Evolutionary conservation across 1,140 invertebrate genomes (phyloP).

Genomic region (Pygmarrhopalites habei): DNA sequence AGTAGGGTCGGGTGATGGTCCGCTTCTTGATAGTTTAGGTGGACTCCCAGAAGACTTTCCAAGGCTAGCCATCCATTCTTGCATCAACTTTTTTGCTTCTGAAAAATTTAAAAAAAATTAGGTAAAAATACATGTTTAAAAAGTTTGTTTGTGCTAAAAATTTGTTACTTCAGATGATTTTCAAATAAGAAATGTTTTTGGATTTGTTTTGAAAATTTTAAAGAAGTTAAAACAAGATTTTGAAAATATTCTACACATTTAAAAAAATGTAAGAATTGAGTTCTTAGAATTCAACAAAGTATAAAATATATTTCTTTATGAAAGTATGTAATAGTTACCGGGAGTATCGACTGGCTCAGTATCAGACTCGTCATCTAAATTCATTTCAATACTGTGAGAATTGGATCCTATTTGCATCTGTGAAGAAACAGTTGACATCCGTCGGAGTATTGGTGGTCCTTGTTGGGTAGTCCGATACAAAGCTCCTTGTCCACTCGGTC

Average conservation of each 20-base stretch:
- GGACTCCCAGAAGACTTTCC: constrained; percentile 1
- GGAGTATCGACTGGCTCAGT: background rate
- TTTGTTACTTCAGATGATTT: background rate
- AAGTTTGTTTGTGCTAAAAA: too few relatives aligned
- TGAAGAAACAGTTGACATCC: background rate
- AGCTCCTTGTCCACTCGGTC: background rate
- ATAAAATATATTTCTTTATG: background rate
- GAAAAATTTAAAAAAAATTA: constrained; percentile 12
- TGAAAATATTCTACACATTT: too few relatives aligned
- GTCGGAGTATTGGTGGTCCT: background rate
- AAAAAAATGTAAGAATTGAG: too few relatives aligned
- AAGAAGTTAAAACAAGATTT: too few relatives aligned
- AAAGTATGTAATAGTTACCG: too few relatives aligned
- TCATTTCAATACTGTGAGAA: background rate
- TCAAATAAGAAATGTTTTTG: background rate
- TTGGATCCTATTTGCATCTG: background rate
- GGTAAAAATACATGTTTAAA: too few relatives aligned
- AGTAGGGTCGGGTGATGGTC: too few relatives aligned
- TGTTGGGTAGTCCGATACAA: too few relatives aligned
- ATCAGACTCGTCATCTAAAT: background rate
- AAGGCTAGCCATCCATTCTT: constrained; percentile 31
- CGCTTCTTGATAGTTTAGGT: background rate
- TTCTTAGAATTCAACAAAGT: too few relatives aligned
- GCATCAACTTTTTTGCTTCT: constrained; percentile 18
- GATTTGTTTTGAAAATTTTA: background rate